These are phyloP conservation scores for Amphibalanus amphitrite DNA, from an alignment of 1,140 invertebrate genomes.

Conservation along the genomic window DNA sequence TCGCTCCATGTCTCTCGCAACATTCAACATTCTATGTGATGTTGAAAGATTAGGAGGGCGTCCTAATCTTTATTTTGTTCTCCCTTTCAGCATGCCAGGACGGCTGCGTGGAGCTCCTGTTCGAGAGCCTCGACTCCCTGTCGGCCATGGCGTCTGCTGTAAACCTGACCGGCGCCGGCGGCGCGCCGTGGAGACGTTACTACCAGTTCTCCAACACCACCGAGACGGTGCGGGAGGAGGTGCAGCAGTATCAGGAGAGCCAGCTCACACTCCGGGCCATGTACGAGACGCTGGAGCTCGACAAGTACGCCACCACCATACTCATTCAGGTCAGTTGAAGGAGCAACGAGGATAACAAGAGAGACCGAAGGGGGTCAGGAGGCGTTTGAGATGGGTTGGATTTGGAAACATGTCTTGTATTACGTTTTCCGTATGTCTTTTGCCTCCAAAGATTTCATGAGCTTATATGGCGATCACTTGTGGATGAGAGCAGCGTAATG, in stretches of 20 bases:
- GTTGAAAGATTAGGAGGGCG: too few species aligned
- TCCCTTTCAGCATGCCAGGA: conserved; percentile 47
- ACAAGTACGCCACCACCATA: not conserved
- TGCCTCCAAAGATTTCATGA: too few species aligned
- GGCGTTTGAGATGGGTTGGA: too few species aligned
- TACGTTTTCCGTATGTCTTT: too few species aligned
- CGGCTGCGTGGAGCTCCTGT: conserved; percentile 67
- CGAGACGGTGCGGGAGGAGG: not conserved
- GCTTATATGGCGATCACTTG: too few species aligned
- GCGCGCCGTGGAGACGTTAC: conserved; percentile 50
- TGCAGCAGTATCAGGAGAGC: not conserved
- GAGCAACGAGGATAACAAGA: too few species aligned
- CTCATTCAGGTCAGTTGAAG: not conserved
- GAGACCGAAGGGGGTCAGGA: too few species aligned
- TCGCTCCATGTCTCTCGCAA: too few species aligned
- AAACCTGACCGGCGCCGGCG: conserved; percentile 42
- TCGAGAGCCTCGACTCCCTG: conserved; percentile 49
- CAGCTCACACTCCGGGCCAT: not conserved
- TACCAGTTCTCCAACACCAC: conserved; percentile 27
- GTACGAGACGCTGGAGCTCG: not conserved
- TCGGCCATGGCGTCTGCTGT: conserved; percentile 34
- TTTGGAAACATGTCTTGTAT: too few species aligned
- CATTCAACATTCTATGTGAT: too few species aligned
- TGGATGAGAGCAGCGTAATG: too few species aligned
- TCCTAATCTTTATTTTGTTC: too few species aligned